These are phyloP conservation scores for Steinernema khuongi DNA, from an alignment of 1,140 invertebrate genomes.

Conservation along the genomic window DNA sequence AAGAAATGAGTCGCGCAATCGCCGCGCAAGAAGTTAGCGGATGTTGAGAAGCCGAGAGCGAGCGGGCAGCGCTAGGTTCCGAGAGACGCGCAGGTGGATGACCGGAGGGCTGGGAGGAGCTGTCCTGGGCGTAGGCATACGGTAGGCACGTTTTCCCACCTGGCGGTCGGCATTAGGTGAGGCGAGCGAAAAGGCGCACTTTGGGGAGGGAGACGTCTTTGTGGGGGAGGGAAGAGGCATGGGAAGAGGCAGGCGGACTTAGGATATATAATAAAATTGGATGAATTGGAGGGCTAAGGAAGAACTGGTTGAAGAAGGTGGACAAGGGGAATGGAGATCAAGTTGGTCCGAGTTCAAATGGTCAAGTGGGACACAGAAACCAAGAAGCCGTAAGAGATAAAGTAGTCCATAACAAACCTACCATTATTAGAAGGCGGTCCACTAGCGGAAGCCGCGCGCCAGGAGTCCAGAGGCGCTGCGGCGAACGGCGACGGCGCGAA, in stretches of 20 bases:
- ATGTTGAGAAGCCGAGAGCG: constrained; percentile 1
- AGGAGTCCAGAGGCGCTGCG: not conserved
- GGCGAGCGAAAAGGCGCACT: not conserved
- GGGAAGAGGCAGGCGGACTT: too few species aligned
- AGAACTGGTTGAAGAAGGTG: too few species aligned
- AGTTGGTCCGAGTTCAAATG: constrained; percentile 1
- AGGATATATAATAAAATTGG: too few species aligned
- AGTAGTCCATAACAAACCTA: constrained; percentile 1
- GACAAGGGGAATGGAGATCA: too few species aligned
- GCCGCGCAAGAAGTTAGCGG: constrained; percentile 12
- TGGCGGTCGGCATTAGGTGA: too few species aligned
- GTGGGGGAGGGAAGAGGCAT: not conserved
- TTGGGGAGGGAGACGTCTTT: not conserved
- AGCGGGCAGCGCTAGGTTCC: not conserved
- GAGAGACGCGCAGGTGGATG: not conserved
- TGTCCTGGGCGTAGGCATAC: too few species aligned
- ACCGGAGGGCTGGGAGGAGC: not conserved
- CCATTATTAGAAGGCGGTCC: not conserved
- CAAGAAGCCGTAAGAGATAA: not conserved
- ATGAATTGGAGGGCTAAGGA: too few species aligned
- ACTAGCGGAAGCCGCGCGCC: not conserved
- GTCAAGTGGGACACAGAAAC: not conserved
- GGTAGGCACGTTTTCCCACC: too few species aligned
- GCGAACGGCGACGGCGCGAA: constrained; percentile 19
- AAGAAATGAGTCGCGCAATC: constrained; percentile 6